Evolutionary conservation across 2,797 vertebrate genomes (phyloP).

Genomic region (Mormyrus hasselquistii): DNA sequence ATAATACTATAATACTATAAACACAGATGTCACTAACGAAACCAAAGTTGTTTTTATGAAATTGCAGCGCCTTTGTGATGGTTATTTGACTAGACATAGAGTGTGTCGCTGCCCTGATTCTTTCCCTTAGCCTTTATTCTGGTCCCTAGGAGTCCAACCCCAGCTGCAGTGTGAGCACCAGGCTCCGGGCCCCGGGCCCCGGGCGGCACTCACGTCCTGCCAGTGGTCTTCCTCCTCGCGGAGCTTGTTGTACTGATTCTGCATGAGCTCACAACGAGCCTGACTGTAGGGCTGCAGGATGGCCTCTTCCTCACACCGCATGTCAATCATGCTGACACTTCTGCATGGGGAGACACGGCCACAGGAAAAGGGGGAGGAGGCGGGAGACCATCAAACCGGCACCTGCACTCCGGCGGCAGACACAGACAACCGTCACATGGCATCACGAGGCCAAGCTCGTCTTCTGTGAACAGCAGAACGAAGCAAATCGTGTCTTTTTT

Average conservation of each 20-base stretch:
- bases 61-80: neutral
- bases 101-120: neutral
- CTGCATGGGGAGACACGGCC: constrained; percentile 48
- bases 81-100: neutral
- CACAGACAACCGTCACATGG: neutral
- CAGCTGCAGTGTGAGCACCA: neutral
- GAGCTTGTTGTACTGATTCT: constrained; percentile 74
- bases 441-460: neutral
- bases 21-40: neutral
- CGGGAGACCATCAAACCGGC: constrained; percentile 6
- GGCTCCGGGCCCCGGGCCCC: neutral
- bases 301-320: constrained; percentile 78
- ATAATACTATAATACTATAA: neutral
- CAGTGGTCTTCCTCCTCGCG: constrained; percentile 88
- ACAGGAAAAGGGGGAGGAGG: neutral
- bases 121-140: neutral
- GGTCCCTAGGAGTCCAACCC: neutral
- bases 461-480: neutral
- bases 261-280: constrained; percentile 80
- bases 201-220: constrained; percentile 77
- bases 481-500: neutral
- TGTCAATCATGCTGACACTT: constrained; percentile 89
- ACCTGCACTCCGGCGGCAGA: neutral
- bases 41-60: neutral
- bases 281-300: constrained; percentile 72